Percentiles rank a stretch among this genome's conserved stretches.
These are phyloP conservation scores for Hypomecis punctinalis DNA, from an alignment of 2,888 invertebrate genomes.

Conservation along the genomic window DNA sequence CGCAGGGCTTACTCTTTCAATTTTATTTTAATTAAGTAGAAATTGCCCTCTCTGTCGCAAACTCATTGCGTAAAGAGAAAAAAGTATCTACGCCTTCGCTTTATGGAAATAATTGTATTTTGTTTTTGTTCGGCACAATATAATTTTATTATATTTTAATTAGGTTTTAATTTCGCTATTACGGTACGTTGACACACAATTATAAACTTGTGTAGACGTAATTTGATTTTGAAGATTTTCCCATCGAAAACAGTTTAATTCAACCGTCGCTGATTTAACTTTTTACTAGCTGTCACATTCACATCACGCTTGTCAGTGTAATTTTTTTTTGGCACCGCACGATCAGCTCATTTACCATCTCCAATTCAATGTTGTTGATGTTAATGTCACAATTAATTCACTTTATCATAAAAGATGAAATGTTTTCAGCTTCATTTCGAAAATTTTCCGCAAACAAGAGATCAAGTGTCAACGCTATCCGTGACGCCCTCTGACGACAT, in stretches of 20 bases:
- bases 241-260: neutral
- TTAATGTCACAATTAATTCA: too few species aligned
- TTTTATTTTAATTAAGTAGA: conserved; percentile 43
- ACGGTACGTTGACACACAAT: neutral
- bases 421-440: too few species aligned
- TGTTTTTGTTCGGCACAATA: conserved; percentile 20
- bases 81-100: conserved; percentile 19
- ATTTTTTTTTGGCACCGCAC: too few species aligned
- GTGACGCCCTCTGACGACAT: too few species aligned
- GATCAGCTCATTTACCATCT: too few species aligned
- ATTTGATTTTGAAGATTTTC: neutral
- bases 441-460: too few species aligned
- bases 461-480: too few species aligned
- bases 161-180: conserved; percentile 3
- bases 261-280: too few species aligned
- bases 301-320: too few species aligned
- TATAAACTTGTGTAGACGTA: neutral
- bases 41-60: conserved; percentile 37
- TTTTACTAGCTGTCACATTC: too few species aligned
- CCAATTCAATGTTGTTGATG: too few species aligned
- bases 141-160: conserved; percentile 15
- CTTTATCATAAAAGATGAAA: too few species aligned
- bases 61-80: conserved; percentile 23
- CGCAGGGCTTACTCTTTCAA: conserved; percentile 40
- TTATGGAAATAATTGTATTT: conserved; percentile 26